Base-by-base conservation (phyloP, 2,797 vertebrate species). In the Zalophus californianus region DNA sequence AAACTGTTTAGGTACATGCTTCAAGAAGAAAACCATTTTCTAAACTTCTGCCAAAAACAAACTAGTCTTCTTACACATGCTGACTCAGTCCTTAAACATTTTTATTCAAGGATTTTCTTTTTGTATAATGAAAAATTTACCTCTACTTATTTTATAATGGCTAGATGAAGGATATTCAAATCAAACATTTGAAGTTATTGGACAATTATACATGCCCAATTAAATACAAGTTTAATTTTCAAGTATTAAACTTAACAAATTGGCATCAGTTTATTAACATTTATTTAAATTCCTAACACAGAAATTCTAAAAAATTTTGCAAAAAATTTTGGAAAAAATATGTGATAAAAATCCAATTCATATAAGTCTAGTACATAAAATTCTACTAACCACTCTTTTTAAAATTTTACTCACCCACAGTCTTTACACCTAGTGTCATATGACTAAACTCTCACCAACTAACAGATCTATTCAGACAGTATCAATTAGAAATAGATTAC, bases 181-280 rank as follows among this genome's bases (percentile, higher is more conserved):
- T 84, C 70, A 93, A 90, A 54, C 20, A 80, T 56, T 23, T 86
- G 18, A 80, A 89, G 64, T 93, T 85, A 79, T 1, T 93, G 25
- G 38, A 86, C 56, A 85, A 88, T 78, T 78, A 84, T 9, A 78
- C 72, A 79, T 62, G 10, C 1, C 15, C 50, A 90, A 62, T 1
- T 7, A 93, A 86, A n/a, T 64, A 64, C 14, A 64, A 64, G 29
- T 50, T 56, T 90, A 93, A 56, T 96, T 73, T 96, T 78, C 54
- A 86, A 56, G 20, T 50, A 96, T 56, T 80, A 90, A 86, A 60
- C 38, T 77, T 77, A 48, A 84, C 10, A 91, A 91, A 77, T 29
- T 84, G 54, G 38, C 14, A 94, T 89, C 62, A 85, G 86, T 80
- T 86, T 48, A 86, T 16, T 70, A 50, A 92, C 50, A 52, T 85